A percentile compares a stretch with the other conserved stretches of the same genome.
Evolutionary conservation across 2,113 vertebrate species (phyloP).

Genomic region (Syngnathoides biaculeatus): DNA sequence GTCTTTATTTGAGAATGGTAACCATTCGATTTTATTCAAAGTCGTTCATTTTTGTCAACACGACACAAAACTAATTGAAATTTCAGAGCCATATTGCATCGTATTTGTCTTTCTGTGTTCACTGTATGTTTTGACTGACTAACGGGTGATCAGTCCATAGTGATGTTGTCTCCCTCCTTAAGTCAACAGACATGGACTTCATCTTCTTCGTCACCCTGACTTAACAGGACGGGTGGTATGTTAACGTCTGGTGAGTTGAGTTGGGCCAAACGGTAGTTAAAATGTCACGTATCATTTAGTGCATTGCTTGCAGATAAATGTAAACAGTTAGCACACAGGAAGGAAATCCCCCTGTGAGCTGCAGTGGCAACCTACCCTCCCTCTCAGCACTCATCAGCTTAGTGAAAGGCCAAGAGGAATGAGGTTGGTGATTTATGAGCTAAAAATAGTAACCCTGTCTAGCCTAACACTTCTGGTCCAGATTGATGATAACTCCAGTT

Average conservation of each 20-base stretch:
- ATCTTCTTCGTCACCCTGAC: not conserved
- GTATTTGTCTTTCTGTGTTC: not conserved
- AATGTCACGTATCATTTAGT: constrained; percentile 32
- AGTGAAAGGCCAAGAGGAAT: constrained; percentile 66
- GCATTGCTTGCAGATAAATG: constrained; percentile 38
- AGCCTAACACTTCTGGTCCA: constrained; percentile 36
- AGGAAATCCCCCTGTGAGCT: constrained; percentile 56
- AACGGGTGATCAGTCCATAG: not conserved
- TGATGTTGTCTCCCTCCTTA: not conserved
- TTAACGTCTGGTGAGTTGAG: not conserved
- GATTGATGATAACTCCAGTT: constrained; percentile 45
- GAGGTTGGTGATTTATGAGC: constrained; percentile 55
- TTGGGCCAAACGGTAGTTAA: constrained; percentile 3
- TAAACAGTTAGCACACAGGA: constrained; percentile 37
- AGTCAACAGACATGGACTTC: not conserved
- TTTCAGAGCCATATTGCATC: no score
- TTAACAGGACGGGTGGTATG: not conserved
- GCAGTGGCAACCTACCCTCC: constrained; percentile 50
- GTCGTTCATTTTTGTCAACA: no score
- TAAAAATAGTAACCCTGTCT: constrained; percentile 58
- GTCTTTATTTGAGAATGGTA: no score
- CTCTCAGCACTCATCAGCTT: constrained; percentile 60
- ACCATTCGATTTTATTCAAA: no score
- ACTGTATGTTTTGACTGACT: not conserved
- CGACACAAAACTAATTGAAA: no score